Evolutionary conservation across 2,888 invertebrate species (phyloP), one percentile per base, ranked within the genome.

Genomic region (Pollenia angustigena): DNA sequence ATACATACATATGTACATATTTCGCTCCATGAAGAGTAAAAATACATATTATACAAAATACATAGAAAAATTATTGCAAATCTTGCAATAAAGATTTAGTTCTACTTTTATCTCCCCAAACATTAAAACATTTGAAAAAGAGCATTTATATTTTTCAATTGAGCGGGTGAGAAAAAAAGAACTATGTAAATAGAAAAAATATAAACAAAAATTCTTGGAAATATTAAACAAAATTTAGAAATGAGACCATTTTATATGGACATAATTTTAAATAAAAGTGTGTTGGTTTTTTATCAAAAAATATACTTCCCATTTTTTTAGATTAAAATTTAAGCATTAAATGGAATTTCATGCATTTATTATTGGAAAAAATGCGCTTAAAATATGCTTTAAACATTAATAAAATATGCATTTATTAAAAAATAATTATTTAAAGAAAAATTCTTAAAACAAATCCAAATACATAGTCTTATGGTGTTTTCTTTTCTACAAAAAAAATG

Each of bases 31-130:
- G 40, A 75, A 76, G 32, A 52, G 44, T 16, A 14, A 64, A 44
- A 18, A 74, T 32, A 32, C 4, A 50, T 62, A 18, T 54, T 71
- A 40, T 56, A 42, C 8, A 69, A 16, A 48, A 46, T 14, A 58
- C 23, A 46, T 23, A n/a, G 40, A 74, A 56, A 74, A 32, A 74
- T 23, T 48, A 71, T 80, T 74, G 66, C 56, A 81, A 81, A 81
- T 81, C 64, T 81, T 74, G 56, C 56, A 81, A 64, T 72, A 48
- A 52, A 56, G 62, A 64, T 81, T 72, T 81, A 40, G 44, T 74
- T 74, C 18, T 42, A 56, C 50, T 75, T 42, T 4, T 9, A 50
- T 46, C 10, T 56, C 11, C 16, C 2, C 10, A 44, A 54, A 56
- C 14, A 44, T 18, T 44, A 8, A 62, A 60, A 16, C 6, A 60